Evolutionary conservation across 2,113 vertebrate species (phyloP).

Genomic region (Dasyurus viverrinus): DNA sequence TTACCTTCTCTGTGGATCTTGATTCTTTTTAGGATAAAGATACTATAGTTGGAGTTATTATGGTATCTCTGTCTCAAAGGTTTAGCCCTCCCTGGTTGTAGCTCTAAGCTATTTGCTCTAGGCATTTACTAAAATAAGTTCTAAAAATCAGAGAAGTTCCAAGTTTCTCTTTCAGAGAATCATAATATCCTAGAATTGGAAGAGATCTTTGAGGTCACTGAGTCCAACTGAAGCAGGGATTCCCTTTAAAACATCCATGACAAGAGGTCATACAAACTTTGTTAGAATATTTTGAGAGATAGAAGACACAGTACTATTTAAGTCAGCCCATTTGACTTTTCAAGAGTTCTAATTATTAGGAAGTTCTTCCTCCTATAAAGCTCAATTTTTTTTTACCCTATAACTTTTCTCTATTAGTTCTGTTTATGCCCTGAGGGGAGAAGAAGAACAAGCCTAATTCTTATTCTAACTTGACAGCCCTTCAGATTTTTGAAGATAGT

Average conservation of each 20-base stretch:
- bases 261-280: neutral
- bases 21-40: slow-evolving; percentile 33
- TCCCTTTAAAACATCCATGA: neutral
- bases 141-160: slow-evolving; percentile 60
- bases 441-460: neutral
- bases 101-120: slow-evolving; percentile 68
- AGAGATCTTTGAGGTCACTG: neutral
- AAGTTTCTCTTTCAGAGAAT: slow-evolving; percentile 59
- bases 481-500: neutral
- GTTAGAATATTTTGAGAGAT: neutral
- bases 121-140: slow-evolving; percentile 70
- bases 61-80: slow-evolving; percentile 63
- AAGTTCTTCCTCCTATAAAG: neutral
- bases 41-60: slow-evolving; percentile 59
- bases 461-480: neutral
- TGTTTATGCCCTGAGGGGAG: neutral
- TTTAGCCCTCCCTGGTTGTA: slow-evolving; percentile 65
- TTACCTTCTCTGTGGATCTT: neutral
- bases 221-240: neutral
- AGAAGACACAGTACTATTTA: neutral
- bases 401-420: neutral
- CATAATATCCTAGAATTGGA: neutral
- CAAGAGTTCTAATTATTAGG: neutral
- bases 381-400: neutral
- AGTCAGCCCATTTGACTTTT: neutral